Conservation (phyloP, 2,888 invertebrate genomes). For the Neocrepidodera transversa region DNA sequence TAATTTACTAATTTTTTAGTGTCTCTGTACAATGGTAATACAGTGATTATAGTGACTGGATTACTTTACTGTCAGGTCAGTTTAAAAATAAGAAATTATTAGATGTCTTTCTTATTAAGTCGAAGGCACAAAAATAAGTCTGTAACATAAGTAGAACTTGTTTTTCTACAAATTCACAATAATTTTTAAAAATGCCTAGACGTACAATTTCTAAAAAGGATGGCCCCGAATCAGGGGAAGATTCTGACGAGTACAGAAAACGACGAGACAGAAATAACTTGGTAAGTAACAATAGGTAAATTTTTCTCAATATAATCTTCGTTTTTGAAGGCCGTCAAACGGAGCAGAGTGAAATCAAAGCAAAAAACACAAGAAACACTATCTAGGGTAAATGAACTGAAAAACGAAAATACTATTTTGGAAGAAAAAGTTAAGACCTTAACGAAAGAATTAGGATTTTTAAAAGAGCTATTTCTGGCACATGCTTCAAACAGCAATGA, state of each 20-base stretch:
- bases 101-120: too few species aligned
- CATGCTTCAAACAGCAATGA: slow-evolving; percentile 72
- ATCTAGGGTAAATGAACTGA: slow-evolving; percentile 75
- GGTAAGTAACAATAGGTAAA: slow-evolving; percentile 57
- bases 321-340: slow-evolving; percentile 76
- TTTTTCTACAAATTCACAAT: too few species aligned
- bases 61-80: too few species aligned
- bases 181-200: slow-evolving; percentile 50
- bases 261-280: slow-evolving; percentile 81
- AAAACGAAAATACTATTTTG: slow-evolving; percentile 79
- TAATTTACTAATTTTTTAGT: too few species aligned
- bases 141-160: too few species aligned
- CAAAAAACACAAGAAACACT: slow-evolving; percentile 79
- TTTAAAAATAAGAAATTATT: too few species aligned
- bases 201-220: slow-evolving; percentile 53
- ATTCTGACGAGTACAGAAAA: slow-evolving; percentile 74
- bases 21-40: too few species aligned
- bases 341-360: slow-evolving; percentile 80
- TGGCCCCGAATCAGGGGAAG: slow-evolving; percentile 69
- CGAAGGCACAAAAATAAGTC: too few species aligned
- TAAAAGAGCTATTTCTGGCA: slow-evolving; percentile 82
- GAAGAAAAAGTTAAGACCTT: slow-evolving; percentile 82
- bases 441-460: slow-evolving; percentile 79
- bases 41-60: too few species aligned
- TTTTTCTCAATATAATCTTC: not conserved